Conservation (phyloP, 2,888 invertebrate genomes). For the Smittia aterrima region DNA sequence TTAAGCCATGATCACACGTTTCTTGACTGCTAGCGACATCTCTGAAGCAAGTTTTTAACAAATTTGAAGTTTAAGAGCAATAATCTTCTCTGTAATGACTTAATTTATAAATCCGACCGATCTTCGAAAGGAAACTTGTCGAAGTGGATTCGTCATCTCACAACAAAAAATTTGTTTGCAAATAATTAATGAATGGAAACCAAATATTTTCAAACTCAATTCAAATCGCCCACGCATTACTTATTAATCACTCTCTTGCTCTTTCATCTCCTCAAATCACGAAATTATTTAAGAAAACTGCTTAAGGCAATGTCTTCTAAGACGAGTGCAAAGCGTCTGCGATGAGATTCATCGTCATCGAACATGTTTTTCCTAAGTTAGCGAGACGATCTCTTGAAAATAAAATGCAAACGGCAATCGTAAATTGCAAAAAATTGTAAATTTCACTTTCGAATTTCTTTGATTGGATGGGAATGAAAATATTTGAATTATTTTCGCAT, state of each 20-base stretch:
- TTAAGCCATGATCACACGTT: too few relatives aligned
- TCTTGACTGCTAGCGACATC: too few relatives aligned
- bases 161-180: too few relatives aligned
- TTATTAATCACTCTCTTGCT: not conserved
- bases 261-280: not conserved
- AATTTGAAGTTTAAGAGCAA: too few relatives aligned
- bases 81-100: too few relatives aligned
- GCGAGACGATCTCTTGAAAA: not conserved
- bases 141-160: too few relatives aligned
- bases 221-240: not conserved
- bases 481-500: not conserved
- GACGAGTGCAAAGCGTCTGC: not conserved
- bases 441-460: not conserved
- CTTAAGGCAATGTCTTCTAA: not conserved
- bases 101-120: too few relatives aligned
- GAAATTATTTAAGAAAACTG: not conserved
- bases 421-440: not conserved
- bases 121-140: too few relatives aligned
- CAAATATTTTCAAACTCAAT: not conserved
- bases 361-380: not conserved
- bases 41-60: too few relatives aligned
- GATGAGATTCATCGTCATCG: not conserved
- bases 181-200: too few relatives aligned
- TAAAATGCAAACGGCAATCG: not conserved
- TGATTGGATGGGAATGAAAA: not conserved